These are phyloP conservation scores for Propithecus perrieri DNA, from an alignment of 2,797 vertebrate genomes.

Conservation along the genomic window DNA sequence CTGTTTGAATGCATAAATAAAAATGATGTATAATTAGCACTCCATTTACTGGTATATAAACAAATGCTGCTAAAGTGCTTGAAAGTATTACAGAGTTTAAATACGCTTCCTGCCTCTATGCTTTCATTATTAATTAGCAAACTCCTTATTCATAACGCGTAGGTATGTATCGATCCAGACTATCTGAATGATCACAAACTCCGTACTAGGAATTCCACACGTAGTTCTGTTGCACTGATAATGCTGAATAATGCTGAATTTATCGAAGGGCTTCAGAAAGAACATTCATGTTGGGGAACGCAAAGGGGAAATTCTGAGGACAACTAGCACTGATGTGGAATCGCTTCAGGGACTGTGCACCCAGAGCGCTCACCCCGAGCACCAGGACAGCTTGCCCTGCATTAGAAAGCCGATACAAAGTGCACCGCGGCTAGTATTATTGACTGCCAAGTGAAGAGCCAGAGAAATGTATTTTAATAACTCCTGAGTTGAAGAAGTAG, in stretches of 20 bases:
- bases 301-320: background rate
- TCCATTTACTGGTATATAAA: background rate
- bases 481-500: background rate
- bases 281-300: background rate
- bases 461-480: background rate
- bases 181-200: background rate
- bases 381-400: rapidly evolving
- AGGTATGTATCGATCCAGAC: background rate
- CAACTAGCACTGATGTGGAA: rapidly evolving
- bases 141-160: background rate
- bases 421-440: rapidly evolving
- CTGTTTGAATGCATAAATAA: background rate
- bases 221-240: background rate
- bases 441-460: background rate
- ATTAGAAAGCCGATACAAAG: background rate
- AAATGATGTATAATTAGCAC: background rate
- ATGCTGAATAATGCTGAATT: background rate
- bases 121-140: background rate
- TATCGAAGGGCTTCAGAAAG: background rate
- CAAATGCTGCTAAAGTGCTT: background rate
- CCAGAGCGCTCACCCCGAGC: too few species aligned
- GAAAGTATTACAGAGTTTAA: background rate
- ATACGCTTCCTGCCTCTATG: background rate
- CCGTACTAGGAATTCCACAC: background rate
- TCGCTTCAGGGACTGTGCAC: background rate